Base-by-base conservation (phyloP, 2,888 invertebrate species). In the Nomada hirtipes region DNA sequence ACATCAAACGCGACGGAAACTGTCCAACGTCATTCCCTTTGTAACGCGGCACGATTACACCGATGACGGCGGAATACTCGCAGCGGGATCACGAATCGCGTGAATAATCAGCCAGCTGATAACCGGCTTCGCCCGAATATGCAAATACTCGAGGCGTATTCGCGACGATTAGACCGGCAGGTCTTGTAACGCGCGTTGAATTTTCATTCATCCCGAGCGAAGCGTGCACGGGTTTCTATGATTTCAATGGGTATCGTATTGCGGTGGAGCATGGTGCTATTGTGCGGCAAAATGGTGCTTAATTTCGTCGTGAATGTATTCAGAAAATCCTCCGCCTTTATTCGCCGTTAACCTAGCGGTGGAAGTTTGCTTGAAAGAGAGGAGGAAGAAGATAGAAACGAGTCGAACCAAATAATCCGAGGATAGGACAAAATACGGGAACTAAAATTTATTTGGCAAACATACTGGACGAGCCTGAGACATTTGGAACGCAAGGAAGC, bases 81-180 rank as follows among this genome's bases (percentile, higher is more conserved):
- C 60, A 23, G 20, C 20, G 52, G 42, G 55, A 50, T 50, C 70
- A 55, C 20, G 29, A 4, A 4, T 15, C 61, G 76, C 55, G 71
- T 36, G 71, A 63, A 76, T 71, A 76, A 76, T 71, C 70, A n/a
- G 63, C n/a, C 23, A 44, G 26, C 50, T 64, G 76, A 76, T 73
- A 76, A 76, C 64, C 64, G 50, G 64, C 74, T 73, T 59, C 64
- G 57, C 74, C 76, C 59, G 73, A 64, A 65, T 72, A 78, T 75
- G 67, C 63, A 75, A 68, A 68, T 75, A 67, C 50, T 57, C 36
- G 20, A 7, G 36, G 10, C 26, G 57, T 47, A 47, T 68, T 68
- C 59, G 57, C 53, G n/a, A 61, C 67, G 76, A 75, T 75, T 75
- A 78, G 50, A 61, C 18, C 9, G 44, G 4, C 47, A 23, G 15